Base-by-base conservation (phyloP, 2,797 vertebrate species). In the Hirundo rustica region DNA sequence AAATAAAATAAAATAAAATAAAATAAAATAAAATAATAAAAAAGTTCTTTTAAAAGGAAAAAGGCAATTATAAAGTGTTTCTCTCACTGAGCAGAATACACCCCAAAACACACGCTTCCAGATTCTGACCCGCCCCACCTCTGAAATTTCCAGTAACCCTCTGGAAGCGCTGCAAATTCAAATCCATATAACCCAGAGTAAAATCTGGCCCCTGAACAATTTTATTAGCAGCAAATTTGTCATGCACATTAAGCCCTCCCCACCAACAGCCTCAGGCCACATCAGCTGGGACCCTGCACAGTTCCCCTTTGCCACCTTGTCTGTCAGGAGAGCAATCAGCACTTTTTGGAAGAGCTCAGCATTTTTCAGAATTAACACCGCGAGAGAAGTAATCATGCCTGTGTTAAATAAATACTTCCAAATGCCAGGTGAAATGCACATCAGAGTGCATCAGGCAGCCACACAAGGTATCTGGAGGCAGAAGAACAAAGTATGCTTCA, bases 381-480 rank as follows among this genome's bases (percentile, higher is more conserved):
- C 21, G 10, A 44, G 71, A 83, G 74, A 67, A 76, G 74, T 67
- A 76, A 96, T 61, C 83, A 11, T 45, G 77, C 82, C 91, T 40
- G 4, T 7, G 72, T 95, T 95, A 85, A 95, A 93, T 62, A 96
- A 97, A 94, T 87, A 92, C 92, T 94, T 94, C 89, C 93, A 84
- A 92, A 95, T 97, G 96, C 97, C 96, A 97, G 96, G 97, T 97
- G 79, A 96, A 95, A 96, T 97, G 96, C 92, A 94, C 96, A 94
- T 96, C 97, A 97, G 90, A 62, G 86, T 8, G 42, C 73, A 27
- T 88, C 95, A 94, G 93, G 91, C 89, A 74, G 95, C 88, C 91
- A 58, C 77, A 77, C 82, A 93, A 95, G 94, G 96, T 95, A 74
- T 94, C 95, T 96, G 95, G 94, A 97, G 96, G 96, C 96, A 42